Evolutionary conservation across 2,113 vertebrate genomes (phyloP), one percentile per base, ranked within the genome.

Genomic region (Peromyscus leucopus): DNA sequence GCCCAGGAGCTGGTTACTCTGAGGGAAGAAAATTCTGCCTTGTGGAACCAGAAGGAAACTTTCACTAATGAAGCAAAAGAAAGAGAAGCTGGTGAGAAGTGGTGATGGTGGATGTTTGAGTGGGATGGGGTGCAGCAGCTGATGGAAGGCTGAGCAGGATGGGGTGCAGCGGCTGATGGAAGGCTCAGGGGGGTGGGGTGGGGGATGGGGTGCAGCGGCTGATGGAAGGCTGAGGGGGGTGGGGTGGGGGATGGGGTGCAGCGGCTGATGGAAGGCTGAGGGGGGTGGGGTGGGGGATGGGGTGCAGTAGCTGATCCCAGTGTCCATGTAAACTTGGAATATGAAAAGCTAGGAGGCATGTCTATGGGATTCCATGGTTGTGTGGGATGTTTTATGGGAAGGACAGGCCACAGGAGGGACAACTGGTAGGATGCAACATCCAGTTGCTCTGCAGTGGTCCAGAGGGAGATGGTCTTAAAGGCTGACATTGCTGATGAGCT

Each of bases 11-110:
- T 98, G 69, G 96, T 96, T 0, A 88, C 90, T 28, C 97, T 98
- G 72, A 89, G 79, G 97, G 98, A 99, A 91, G 96, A 98, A 22
- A 90, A 91, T 0, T 0, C 89, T 0, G 31, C 76, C 42, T 85
- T 98, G 21, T 89, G 95, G 17, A 98, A 97, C 11, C 98, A 98
- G 96, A 99, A 98, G n/a, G 97, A 98, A 78, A 97, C 98, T 59
- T 71, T 98, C 24, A 93, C 98, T 1, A 97, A 98, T 8, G 98
- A 96, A 1, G 98, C 99, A 0, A 98, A 98, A 83, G 98, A 99
- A 57, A 93, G 95, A 86, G 98, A 98, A 71, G 80, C 92, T 19
- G 98, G 98, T 99, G 89, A 97, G 98, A 76, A 33, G 26, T 5
- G 11, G 17, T 19, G 13, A 7, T 17, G n/a, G 13, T 15, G 0